Percentiles rank a stretch among this genome's conserved stretches.
These are phyloP conservation scores for Dallia pectoralis DNA, from an alignment of 2,797 vertebrate species.

Conservation along the genomic window DNA sequence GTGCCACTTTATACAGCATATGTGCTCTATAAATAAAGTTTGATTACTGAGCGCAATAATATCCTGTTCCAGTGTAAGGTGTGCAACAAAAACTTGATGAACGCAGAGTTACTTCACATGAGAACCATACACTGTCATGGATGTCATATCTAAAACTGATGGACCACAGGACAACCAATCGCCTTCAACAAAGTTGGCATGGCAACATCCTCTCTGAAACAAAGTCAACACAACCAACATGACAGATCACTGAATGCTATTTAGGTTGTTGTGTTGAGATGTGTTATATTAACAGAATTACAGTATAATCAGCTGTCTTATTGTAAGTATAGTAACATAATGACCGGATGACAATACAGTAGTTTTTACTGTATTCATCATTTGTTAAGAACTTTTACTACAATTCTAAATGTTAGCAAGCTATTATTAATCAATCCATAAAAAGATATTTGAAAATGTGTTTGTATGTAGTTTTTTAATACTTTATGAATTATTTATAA, in stretches of 20 bases:
- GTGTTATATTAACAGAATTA: neutral
- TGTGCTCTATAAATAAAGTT: too few species aligned
- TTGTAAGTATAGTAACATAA: too few species aligned
- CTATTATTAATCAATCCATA: too few species aligned
- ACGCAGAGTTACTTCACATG: slow-evolving; percentile 49
- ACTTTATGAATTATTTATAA: too few species aligned
- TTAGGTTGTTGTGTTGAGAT: neutral
- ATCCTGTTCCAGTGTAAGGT: slow-evolving; percentile 56
- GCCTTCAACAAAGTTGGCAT: slow-evolving; percentile 6
- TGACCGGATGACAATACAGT: too few species aligned
- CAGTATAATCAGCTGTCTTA: neutral
- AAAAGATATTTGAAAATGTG: too few species aligned
- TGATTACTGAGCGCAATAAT: slow-evolving; percentile 30
- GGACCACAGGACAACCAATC: slow-evolving; percentile 24
- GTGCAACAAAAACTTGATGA: slow-evolving; percentile 53
- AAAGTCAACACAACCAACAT: slow-evolving; percentile 11
- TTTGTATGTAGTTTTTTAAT: too few species aligned
- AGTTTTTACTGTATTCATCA: too few species aligned
- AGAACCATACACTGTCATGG: slow-evolving; percentile 54
- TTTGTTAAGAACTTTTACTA: too few species aligned
- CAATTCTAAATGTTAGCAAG: too few species aligned
- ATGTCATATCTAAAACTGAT: slow-evolving; percentile 51
- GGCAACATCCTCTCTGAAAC: neutral
- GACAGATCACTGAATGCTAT: neutral
- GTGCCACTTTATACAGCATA: too few species aligned